These are phyloP conservation scores for Paraescarpia echinospica DNA, from an alignment of 1,140 invertebrate genomes.

Conservation along the genomic window DNA sequence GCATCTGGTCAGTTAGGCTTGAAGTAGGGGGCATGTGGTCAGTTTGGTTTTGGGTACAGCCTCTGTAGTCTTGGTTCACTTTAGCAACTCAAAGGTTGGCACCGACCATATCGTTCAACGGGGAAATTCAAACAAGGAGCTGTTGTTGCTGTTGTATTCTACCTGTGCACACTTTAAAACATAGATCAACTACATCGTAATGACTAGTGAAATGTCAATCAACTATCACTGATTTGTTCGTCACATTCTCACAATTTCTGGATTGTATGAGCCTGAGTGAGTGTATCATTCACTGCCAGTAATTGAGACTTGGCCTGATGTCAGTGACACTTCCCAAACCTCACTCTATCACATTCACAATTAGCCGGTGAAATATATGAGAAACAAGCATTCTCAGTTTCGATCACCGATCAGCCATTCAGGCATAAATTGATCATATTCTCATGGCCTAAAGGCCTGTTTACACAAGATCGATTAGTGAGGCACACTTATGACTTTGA, in stretches of 20 bases:
- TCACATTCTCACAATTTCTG: too few relatives aligned
- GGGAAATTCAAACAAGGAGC: neutral
- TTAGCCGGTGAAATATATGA: neutral
- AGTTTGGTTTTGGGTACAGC: too few relatives aligned
- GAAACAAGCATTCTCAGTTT: neutral
- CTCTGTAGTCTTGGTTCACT: too few relatives aligned
- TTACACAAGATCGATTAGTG: too few relatives aligned
- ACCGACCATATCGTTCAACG: neutral
- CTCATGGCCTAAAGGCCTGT: neutral
- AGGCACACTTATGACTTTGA: too few relatives aligned
- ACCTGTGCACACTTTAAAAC: neutral
- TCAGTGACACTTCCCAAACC: too few relatives aligned
- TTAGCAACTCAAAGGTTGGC: neutral
- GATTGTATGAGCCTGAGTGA: too few relatives aligned
- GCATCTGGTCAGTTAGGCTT: too few relatives aligned
- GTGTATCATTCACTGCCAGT: too few relatives aligned
- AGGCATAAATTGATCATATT: neutral
- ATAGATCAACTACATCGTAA: neutral
- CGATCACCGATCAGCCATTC: neutral
- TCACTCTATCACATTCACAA: neutral
- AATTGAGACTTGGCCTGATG: too few relatives aligned
- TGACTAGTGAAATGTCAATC: neutral
- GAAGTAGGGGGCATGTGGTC: too few relatives aligned
- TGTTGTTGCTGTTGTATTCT: neutral
- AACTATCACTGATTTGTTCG: too few relatives aligned